Evolutionary conservation across 2,113 vertebrate genomes (phyloP).

Genomic region (Nothocercus nigrocapillus): DNA sequence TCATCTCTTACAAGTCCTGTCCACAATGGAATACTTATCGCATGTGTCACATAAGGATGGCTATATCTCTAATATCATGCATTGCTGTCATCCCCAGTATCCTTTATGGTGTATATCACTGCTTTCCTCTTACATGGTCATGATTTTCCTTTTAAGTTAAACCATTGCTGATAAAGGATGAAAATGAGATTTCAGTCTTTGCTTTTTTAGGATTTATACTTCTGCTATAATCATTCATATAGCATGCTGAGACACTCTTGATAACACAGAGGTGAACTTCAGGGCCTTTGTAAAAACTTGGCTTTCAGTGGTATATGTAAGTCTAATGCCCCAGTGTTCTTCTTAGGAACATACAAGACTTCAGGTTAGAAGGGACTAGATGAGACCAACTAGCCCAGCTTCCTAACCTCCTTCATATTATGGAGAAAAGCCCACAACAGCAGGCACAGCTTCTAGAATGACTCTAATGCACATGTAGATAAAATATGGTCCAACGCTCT

Average conservation of each 20-base stretch:
- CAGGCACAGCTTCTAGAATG: neutral
- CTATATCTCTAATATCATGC: conserved; percentile 77
- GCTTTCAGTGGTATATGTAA: neutral
- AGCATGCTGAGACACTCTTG: neutral
- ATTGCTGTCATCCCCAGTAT: conserved; percentile 89
- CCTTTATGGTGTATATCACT: conserved; percentile 74
- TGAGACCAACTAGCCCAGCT: neutral
- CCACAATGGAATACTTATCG: conserved; percentile 78
- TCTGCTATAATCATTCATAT: neutral
- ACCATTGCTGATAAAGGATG: neutral
- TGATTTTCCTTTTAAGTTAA: neutral
- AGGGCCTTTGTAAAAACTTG: neutral
- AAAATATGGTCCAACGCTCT: neutral
- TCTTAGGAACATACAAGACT: neutral
- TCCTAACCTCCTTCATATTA: neutral
- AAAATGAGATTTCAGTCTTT: neutral
- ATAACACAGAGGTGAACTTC: neutral
- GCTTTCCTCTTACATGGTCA: neutral
- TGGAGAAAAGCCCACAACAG: neutral
- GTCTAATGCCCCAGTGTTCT: neutral
- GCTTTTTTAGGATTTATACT: neutral
- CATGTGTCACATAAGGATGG: conserved; percentile 72
- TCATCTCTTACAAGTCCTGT: conserved; percentile 80
- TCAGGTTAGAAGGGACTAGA: neutral
- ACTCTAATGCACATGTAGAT: neutral